Percentiles rank a stretch among this genome's conserved stretches.
phyloP scores from a whole-genome alignment of 2,113 vertebrate species.

The Sisor rabdophorus region DNA sequence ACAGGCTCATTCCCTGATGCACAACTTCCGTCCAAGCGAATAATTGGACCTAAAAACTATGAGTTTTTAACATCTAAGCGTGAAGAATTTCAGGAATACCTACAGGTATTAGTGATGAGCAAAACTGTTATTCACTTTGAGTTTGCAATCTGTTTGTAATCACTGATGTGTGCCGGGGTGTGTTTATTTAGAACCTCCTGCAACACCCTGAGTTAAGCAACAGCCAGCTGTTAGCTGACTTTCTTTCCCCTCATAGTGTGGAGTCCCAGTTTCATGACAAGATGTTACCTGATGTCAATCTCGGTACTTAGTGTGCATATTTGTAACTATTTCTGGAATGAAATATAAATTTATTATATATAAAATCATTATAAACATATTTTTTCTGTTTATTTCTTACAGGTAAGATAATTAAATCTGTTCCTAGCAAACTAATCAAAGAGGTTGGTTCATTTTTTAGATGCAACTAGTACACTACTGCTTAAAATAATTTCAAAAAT shows the following conservation, averaged over 20 bases:
- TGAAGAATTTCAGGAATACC: constrained; percentile 93
- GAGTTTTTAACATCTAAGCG: constrained; percentile 94
- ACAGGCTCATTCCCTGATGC: constrained; percentile 92
- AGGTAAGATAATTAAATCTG: constrained; percentile 98
- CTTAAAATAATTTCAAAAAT: background rate
- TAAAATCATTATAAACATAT: background rate
- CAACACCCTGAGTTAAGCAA: constrained; percentile 94
- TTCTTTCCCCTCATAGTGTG: constrained; percentile 90
- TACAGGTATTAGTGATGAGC: constrained; percentile 75
- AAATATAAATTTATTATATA: no score
- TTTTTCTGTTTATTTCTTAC: constrained; percentile 56
- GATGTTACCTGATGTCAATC: constrained; percentile 94
- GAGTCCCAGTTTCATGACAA: constrained; percentile 97
- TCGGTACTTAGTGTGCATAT: constrained; percentile 71
- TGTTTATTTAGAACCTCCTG: constrained; percentile 77
- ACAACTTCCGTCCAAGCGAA: constrained; percentile 92
- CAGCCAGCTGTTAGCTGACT: constrained; percentile 93
- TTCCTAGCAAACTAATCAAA: constrained; percentile 96
- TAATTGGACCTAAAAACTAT: constrained; percentile 95
- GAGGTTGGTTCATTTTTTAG: constrained; percentile 72
- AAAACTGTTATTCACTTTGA: background rate
- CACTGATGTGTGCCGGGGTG: background rate
- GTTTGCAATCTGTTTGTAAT: background rate
- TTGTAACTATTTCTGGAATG: background rate
- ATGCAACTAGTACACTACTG: background rate